These are phyloP conservation scores for Zenarchopterus dispar DNA, from an alignment of 2,797 vertebrate species.

Conservation along the genomic window DNA sequence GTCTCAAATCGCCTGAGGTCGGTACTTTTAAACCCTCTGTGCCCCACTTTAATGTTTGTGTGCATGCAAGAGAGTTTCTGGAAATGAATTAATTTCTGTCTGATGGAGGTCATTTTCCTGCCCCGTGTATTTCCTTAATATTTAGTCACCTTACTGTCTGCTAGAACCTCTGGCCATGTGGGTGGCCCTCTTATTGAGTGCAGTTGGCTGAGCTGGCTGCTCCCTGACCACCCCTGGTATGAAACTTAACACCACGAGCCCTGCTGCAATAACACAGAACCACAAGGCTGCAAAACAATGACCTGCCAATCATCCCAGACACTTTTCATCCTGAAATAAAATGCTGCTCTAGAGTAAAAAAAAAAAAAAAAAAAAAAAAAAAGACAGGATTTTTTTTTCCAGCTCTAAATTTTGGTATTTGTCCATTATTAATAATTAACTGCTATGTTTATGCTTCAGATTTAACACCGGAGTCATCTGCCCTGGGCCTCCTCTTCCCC, in stretches of 20 bases:
- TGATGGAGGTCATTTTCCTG: slow-evolving; percentile 48
- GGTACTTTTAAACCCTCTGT: slow-evolving; percentile 1
- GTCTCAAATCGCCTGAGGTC: not conserved
- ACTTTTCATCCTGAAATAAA: slow-evolving; percentile 24
- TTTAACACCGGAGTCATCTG: slow-evolving; percentile 6
- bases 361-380: too few species aligned
- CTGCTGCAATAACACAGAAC: slow-evolving; percentile 73
- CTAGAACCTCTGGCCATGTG: slow-evolving; percentile 51
- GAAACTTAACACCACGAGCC: slow-evolving; percentile 72
- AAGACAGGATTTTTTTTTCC: too few species aligned
- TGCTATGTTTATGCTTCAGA: slow-evolving; percentile 30
- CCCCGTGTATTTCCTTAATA: slow-evolving; percentile 70
- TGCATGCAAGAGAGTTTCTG: not conserved
- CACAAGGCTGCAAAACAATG: slow-evolving; percentile 66
- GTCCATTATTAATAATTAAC: slow-evolving; percentile 25
- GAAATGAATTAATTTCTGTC: slow-evolving; percentile 48
- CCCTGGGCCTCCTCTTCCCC: slow-evolving; percentile 22
- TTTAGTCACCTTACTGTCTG: slow-evolving; percentile 63
- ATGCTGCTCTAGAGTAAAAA: slow-evolving; percentile 2
- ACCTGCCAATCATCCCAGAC: slow-evolving; percentile 66
- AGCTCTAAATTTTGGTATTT: too few species aligned
- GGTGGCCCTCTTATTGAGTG: slow-evolving; percentile 71
- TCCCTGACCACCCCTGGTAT: slow-evolving; percentile 58
- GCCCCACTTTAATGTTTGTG: slow-evolving; percentile 15
- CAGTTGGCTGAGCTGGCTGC: slow-evolving; percentile 70